Evolutionary conservation across 2,888 invertebrate species (phyloP).

Genomic region (Apamea crenata): DNA sequence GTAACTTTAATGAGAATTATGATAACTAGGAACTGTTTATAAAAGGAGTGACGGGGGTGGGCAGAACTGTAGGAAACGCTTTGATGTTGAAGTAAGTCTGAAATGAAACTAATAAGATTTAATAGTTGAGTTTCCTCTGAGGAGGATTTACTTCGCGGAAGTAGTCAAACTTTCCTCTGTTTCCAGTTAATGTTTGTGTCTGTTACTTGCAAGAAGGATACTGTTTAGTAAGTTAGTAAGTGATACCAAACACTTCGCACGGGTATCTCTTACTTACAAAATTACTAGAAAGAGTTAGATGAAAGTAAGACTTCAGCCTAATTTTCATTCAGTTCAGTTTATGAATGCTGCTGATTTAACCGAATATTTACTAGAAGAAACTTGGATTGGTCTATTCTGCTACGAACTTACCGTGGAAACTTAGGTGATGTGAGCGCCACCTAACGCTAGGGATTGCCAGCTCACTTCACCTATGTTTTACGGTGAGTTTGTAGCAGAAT

Average conservation of each 20-base stretch:
- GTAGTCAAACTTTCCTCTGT: neutral
- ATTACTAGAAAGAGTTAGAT: neutral
- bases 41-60: neutral
- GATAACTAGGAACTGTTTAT: conserved; percentile 36
- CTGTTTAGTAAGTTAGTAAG: neutral
- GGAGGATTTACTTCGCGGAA: neutral
- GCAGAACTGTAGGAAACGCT: conserved; percentile 9
- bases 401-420: neutral
- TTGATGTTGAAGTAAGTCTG: conserved; percentile 27
- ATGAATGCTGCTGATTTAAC: no score
- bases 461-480: neutral
- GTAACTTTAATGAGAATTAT: conserved; percentile 53
- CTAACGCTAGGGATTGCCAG: neutral
- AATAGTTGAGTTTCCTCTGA: conserved; percentile 13
- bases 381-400: neutral
- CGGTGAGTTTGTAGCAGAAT: no score
- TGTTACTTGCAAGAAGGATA: neutral
- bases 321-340: no score
- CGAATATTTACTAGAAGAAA: no score
- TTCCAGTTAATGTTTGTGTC: neutral
- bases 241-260: neutral
- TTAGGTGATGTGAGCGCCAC: neutral
- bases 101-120: conserved; percentile 27
- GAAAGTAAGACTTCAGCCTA: neutral
- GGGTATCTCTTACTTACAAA: neutral